Conservation (phyloP, 2,888 invertebrate genomes). For the Tenodera sinensis region DNA sequence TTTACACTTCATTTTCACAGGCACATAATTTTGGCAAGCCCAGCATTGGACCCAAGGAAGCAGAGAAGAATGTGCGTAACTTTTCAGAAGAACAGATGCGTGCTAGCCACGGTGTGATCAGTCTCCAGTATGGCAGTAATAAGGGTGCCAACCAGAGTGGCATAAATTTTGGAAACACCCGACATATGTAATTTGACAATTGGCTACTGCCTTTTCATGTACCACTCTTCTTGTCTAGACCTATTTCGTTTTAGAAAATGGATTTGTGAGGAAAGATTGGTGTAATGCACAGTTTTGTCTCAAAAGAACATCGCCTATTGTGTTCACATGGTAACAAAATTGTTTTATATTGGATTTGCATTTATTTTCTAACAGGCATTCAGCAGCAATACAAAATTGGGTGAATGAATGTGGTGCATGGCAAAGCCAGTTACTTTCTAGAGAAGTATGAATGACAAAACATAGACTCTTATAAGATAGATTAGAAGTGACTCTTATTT, state of each 20-base stretch:
- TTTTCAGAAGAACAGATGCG: constrained; percentile 93
- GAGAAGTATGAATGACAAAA: neutral
- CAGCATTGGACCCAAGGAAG: constrained; percentile 92
- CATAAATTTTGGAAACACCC: constrained; percentile 93
- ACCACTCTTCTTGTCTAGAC: neutral
- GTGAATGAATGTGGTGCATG: neutral
- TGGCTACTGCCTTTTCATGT: neutral
- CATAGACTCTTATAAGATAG: neutral
- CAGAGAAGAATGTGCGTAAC: constrained; percentile 89
- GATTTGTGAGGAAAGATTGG: neutral
- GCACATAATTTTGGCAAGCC: constrained; percentile 80
- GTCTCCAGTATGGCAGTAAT: constrained; percentile 94
- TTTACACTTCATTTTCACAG: constrained; percentile 47
- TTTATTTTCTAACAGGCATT: neutral
- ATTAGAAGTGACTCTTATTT: neutral
- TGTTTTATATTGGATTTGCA: neutral
- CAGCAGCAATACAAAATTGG: neutral
- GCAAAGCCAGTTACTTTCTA: neutral
- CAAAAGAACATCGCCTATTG: neutral
- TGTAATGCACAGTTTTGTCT: neutral
- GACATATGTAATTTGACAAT: constrained; percentile 78
- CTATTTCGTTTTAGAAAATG: neutral
- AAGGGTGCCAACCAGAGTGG: constrained; percentile 96
- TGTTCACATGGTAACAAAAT: neutral
- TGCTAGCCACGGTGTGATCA: constrained; percentile 90